Evolutionary conservation across 2,888 invertebrate genomes (phyloP).

Genomic region (Thera britannica): DNA sequence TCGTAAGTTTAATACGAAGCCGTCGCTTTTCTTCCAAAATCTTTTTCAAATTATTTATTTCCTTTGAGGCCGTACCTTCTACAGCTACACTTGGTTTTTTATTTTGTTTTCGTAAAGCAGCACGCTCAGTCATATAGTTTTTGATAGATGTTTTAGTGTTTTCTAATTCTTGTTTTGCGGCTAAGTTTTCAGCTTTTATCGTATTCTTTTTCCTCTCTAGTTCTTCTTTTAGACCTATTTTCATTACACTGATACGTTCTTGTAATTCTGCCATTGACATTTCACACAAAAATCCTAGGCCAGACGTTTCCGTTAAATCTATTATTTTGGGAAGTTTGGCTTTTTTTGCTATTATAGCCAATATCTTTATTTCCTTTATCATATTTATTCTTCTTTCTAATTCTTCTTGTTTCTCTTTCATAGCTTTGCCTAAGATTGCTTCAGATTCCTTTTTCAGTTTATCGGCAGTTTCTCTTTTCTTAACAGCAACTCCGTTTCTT

Average conservation of each 20-base stretch:
- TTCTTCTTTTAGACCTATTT: conserved; percentile 81
- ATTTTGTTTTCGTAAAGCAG: conserved; percentile 55
- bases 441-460: conserved; percentile 66
- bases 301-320: conserved; percentile 85
- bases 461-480: conserved; percentile 66
- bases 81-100: conserved; percentile 52
- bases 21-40: conserved; percentile 78
- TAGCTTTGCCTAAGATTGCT: conserved; percentile 60
- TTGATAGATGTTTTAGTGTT: conserved; percentile 74
- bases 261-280: conserved; percentile 87
- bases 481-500: conserved; percentile 54
- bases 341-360: conserved; percentile 78
- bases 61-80: conserved; percentile 59
- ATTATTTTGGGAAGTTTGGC: conserved; percentile 80
- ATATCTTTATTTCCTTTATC: conserved; percentile 81
- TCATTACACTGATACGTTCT: conserved; percentile 79
- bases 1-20: conserved; percentile 54
- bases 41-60: conserved; percentile 76
- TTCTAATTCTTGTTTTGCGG: conserved; percentile 76
- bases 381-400: conserved; percentile 76
- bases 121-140: conserved; percentile 65
- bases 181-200: conserved; percentile 74
- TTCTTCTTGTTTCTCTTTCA: conserved; percentile 78
- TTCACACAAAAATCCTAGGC: conserved; percentile 85
- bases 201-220: conserved; percentile 73